A percentile compares a stretch with the other conserved stretches of the same genome.
These are phyloP conservation scores for Sarcoramphus papa DNA, from an alignment of 2,797 vertebrate species.

Conservation along the genomic window DNA sequence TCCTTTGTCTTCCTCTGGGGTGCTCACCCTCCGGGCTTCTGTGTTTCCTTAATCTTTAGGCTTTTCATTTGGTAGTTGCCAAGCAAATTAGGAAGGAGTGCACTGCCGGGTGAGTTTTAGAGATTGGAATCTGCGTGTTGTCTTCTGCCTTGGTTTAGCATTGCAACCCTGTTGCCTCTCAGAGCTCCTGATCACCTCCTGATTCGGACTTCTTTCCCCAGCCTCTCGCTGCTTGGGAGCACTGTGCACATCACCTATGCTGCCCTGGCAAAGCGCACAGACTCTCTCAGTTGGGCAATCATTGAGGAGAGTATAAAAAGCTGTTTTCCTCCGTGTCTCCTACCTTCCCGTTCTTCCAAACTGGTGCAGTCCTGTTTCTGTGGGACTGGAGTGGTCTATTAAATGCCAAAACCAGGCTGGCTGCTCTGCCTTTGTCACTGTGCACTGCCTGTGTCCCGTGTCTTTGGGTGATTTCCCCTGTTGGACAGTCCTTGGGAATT, in stretches of 20 bases:
- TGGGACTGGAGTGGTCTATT: neutral
- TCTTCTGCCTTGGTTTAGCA: neutral
- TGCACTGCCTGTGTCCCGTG: accelerated
- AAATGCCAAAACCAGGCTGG: neutral
- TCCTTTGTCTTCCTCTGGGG: neutral
- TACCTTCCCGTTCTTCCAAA: neutral
- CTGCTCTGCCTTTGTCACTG: neutral
- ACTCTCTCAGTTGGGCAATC: neutral
- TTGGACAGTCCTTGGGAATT: neutral
- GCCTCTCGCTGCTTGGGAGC: neutral
- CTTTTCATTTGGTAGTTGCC: neutral
- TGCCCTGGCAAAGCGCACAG: neutral
- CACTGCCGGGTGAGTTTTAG: neutral
- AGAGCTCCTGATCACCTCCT: neutral
- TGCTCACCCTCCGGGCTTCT: neutral
- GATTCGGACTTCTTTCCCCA: neutral
- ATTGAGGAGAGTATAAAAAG: neutral
- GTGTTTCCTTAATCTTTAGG: neutral
- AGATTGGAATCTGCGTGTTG: neutral
- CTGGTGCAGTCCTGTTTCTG: neutral
- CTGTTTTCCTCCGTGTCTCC: neutral
- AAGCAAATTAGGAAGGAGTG: neutral
- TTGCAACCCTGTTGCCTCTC: neutral
- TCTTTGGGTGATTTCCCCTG: neutral
- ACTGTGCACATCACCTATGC: neutral